phyloP scores from a whole-genome alignment of 2,797 vertebrate species.

The Gymnoscopelus braueri region DNA sequence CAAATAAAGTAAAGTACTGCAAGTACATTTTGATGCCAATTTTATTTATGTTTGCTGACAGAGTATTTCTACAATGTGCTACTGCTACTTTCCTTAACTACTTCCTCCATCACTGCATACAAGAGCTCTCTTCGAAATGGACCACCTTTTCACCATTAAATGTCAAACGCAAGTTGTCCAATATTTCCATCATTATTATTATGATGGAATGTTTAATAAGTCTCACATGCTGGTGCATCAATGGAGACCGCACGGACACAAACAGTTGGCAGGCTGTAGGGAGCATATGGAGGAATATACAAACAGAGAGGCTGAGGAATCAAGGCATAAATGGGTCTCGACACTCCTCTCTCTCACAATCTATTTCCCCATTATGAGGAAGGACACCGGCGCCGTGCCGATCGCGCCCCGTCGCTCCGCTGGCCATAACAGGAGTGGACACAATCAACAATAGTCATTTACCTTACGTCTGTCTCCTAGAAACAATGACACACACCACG shows the following conservation, averaged over 20 bases:
- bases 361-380: constrained; percentile 57
- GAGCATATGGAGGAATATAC: constrained; percentile 50
- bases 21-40: too few species aligned
- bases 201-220: too few species aligned
- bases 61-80: too few species aligned
- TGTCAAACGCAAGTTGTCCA: too few species aligned
- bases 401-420: constrained; percentile 56
- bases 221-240: too few species aligned
- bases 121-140: too few species aligned
- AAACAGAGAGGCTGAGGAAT: constrained; percentile 72
- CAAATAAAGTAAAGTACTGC: too few species aligned
- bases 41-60: too few species aligned
- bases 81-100: too few species aligned
- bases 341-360: constrained; percentile 65
- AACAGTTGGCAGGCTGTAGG: constrained; percentile 35
- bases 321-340: constrained; percentile 56
- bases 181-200: too few species aligned
- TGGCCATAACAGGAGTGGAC: constrained; percentile 67
- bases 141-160: too few species aligned
- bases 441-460: constrained; percentile 71
- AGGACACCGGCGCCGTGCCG: constrained; percentile 38
- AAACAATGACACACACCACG: constrained; percentile 53
- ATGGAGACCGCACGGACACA: background rate
- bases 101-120: too few species aligned
- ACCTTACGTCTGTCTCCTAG: constrained; percentile 49